Evolutionary conservation across 2,888 invertebrate genomes (phyloP).

Genomic region (Platyscelio sp.): DNA sequence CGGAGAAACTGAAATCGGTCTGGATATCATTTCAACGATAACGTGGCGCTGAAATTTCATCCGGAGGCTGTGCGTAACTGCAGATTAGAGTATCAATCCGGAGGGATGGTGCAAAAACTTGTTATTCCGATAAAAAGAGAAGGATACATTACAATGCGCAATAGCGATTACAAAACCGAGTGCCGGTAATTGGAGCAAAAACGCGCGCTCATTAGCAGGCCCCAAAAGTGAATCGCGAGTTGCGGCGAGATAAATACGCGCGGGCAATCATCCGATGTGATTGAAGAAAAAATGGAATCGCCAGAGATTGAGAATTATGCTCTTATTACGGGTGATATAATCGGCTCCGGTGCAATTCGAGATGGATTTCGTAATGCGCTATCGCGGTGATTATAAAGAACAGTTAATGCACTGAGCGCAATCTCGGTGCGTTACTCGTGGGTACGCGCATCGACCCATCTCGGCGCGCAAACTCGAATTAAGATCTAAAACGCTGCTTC

Average conservation of each 20-base stretch:
- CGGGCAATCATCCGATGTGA: neutral
- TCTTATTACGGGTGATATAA: constrained; percentile 48
- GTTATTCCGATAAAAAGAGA: neutral
- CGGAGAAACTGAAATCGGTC: constrained; percentile 19
- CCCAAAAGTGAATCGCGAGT: constrained; percentile 25
- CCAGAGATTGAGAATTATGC: neutral
- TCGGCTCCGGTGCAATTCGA: constrained; percentile 41
- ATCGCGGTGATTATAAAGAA: constrained; percentile 55
- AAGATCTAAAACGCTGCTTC: constrained; percentile 54
- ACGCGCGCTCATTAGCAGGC: neutral
- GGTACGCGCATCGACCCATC: constrained; percentile 42
- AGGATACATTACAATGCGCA: constrained; percentile 28
- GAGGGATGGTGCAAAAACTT: constrained; percentile 24
- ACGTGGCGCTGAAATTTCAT: constrained; percentile 58
- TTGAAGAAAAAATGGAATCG: constrained; percentile 8
- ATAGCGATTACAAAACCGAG: constrained; percentile 21
- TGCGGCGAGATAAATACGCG: neutral
- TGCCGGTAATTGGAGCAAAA: constrained; percentile 1
- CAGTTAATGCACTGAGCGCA: constrained; percentile 51
- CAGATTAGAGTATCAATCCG: constrained; percentile 45
- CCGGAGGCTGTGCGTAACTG: constrained; percentile 19
- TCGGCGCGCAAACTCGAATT: constrained; percentile 48
- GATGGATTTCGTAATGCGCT: constrained; percentile 53
- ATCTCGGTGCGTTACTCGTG: constrained; percentile 22
- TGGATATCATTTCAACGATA: constrained; percentile 29